phyloP scores from a whole-genome alignment of 1,140 invertebrate species.

The Dinoponera quadriceps region DNA sequence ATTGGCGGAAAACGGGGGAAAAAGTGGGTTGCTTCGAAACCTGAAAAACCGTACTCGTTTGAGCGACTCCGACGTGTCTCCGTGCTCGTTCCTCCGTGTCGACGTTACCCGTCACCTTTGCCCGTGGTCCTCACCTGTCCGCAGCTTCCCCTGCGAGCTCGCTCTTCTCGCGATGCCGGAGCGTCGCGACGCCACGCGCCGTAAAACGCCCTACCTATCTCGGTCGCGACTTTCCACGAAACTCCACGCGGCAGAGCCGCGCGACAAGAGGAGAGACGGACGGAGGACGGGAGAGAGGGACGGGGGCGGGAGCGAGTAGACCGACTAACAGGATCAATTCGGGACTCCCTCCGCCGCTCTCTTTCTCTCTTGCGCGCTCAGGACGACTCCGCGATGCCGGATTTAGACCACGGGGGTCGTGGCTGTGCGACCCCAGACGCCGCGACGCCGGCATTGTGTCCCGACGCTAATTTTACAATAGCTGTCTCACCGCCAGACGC shows the following conservation, averaged over 20 bases:
- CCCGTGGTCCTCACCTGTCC: neutral
- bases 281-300: neutral
- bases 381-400: slow-evolving; percentile 67
- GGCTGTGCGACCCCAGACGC: slow-evolving; percentile 83
- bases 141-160: slow-evolving; percentile 29
- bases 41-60: neutral
- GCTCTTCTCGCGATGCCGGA: neutral
- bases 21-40: no score
- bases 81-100: neutral
- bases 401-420: slow-evolving; percentile 83
- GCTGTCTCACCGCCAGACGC: slow-evolving; percentile 71
- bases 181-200: slow-evolving; percentile 48
- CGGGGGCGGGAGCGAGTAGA: slow-evolving; percentile 27
- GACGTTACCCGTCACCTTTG: neutral
- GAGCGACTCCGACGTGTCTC: neutral
- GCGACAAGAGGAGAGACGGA: slow-evolving; percentile 22
- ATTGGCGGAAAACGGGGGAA: no score
- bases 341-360: slow-evolving; percentile 27
- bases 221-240: slow-evolving; percentile 67
- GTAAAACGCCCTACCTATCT: slow-evolving; percentile 32
- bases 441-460: slow-evolving; percentile 84
- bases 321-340: slow-evolving; percentile 73
- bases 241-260: slow-evolving; percentile 49
- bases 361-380: slow-evolving; percentile 23
- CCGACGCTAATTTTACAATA: slow-evolving; percentile 85